Evolutionary conservation across 2,113 vertebrate species (phyloP), one percentile per base, ranked within the genome.

Genomic region (Tretioscincus oriximinensis): DNA sequence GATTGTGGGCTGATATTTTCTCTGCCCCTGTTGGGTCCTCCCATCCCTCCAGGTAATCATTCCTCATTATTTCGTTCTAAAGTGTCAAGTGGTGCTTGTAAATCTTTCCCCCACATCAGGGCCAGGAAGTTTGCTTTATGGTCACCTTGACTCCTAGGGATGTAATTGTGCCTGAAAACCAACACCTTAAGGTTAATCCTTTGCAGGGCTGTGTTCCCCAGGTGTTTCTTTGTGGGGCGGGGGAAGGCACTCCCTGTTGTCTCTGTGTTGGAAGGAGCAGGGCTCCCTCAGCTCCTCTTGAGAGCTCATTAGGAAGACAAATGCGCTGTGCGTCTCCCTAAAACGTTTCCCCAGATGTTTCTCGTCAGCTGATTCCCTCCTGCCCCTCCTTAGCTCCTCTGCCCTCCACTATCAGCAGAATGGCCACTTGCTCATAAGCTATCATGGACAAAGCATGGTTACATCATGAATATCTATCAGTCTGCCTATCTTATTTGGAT

Each of bases 271-370:
- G 74, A 20, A 26, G 60, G 5, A 16, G 28, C n/a, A 26, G 75
- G 75, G 61, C 61, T 47, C 75, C 75, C 41, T 0, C 14, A 3
- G 7, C 2, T 41, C 41, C 61, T 45, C 60, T 22, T 9, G 75
- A 41, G 75, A 76, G 14, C 75, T 76, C 75, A 76, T 76, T 76
- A 76, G 4, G 35, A 65, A 76, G 61, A 76, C n/a, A 18, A 22
- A 65, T 64, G 61, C 22, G 28, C n/a, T 76, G 61, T 41, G 20
- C 2, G 26, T 26, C 61, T 76, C 61, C 73, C 26, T 65, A 61
- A 35, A 76, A 65, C 20, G 35, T 76, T 47, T 28, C 26, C 61
- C 75, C 75, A 76, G 75, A 76, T 76, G 61, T n/a, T 20, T 4
- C 35, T 24, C 41, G 4, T 12, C 60, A 28, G 58, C 24, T 16